Conservation (phyloP, 2,113 vertebrate genomes). For the Caranx ignobilis region DNA sequence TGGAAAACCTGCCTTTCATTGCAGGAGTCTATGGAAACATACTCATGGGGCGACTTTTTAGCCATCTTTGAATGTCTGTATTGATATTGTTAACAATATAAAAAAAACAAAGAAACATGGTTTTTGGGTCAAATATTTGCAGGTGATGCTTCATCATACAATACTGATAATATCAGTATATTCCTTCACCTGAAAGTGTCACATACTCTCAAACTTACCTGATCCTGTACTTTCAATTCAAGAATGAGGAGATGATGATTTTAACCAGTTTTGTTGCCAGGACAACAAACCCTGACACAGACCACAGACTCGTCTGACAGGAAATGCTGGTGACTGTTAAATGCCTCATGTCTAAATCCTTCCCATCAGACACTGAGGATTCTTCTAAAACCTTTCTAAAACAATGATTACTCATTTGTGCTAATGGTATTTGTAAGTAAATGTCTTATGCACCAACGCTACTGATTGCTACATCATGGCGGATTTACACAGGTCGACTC, state of each 20-base stretch:
- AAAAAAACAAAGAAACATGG: no score
- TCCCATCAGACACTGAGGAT: background rate
- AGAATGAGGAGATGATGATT: no score
- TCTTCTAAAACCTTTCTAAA: background rate
- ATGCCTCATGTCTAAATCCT: conserved; percentile 74
- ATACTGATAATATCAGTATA: background rate
- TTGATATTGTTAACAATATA: background rate
- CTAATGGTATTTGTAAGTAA: conserved; percentile 5
- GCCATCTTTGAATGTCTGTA: no score
- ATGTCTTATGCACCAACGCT: no score
- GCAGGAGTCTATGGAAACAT: no score
- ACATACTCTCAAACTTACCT: background rate
- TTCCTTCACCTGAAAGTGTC: background rate
- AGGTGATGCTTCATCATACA: background rate
- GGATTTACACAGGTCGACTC: background rate
- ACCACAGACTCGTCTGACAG: conserved; percentile 38
- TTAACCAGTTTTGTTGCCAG: background rate
- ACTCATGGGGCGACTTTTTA: no score
- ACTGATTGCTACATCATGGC: background rate
- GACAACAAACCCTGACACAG: conserved; percentile 27
- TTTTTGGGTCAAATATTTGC: background rate
- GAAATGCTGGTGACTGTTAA: conserved; percentile 51
- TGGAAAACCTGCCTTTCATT: no score
- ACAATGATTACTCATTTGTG: conserved; percentile 58
- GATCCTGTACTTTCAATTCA: background rate